These are phyloP conservation scores for Emydoidea blandingii DNA, from an alignment of 2,797 vertebrate species.

Conservation along the genomic window DNA sequence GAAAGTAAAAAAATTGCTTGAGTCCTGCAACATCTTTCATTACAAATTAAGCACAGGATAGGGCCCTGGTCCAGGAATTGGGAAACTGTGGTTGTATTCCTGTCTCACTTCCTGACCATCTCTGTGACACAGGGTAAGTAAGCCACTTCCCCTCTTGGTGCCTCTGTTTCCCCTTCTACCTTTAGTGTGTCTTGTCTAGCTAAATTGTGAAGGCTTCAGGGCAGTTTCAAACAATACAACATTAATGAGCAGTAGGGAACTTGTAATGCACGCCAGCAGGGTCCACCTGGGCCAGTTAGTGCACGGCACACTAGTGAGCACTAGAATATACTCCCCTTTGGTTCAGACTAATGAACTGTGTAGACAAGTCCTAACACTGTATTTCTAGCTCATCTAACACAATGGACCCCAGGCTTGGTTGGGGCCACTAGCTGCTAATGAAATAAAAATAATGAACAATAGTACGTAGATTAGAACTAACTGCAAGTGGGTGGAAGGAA, in stretches of 20 bases:
- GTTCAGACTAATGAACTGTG: neutral
- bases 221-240: neutral
- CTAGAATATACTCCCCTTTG: neutral
- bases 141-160: neutral
- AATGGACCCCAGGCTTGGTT: accelerated
- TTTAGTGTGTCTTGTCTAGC: neutral
- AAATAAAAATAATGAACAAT: neutral
- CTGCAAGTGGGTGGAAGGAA: neutral
- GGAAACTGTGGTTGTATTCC: neutral
- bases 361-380: neutral
- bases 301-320: neutral
- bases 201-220: neutral
- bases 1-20: too few species aligned
- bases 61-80: neutral
- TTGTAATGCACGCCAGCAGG: neutral
- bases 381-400: neutral
- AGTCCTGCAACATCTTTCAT: too few species aligned
- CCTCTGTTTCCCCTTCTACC: neutral
- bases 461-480: neutral
- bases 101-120: neutral
- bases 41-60: too few species aligned
- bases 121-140: neutral
- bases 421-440: neutral
- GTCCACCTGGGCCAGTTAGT: neutral
- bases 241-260: neutral